Base-by-base conservation (phyloP, 2,888 invertebrate species). In the Standfussiana lucernea region DNA sequence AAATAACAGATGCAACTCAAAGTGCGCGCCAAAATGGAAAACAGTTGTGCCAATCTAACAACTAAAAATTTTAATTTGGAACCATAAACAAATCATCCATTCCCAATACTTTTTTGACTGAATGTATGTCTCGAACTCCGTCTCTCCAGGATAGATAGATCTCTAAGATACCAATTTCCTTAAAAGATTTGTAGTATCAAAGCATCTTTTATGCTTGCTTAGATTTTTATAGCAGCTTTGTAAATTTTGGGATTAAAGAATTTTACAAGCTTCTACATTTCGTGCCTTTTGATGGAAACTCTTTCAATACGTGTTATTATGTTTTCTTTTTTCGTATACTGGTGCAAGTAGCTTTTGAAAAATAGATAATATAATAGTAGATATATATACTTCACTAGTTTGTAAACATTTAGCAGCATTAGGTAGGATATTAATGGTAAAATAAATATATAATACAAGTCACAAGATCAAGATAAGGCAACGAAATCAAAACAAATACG, bases 131-230 rank as follows among this genome's bases (percentile, higher is more conserved):
- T 61, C 32, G 11, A 61, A 61, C 10, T 61, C 15, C n/a, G n/a
- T n/a, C n/a, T n/a, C n/a, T n/a, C n/a, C n/a, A n/a, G n/a, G n/a
- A n/a, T n/a, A n/a, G n/a, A n/a, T n/a, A n/a, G n/a, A n/a, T n/a
- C n/a, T n/a, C n/a, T n/a, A n/a, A n/a, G 37, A 64, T 47, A 59
- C 32, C 40, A 69, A 69, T 64, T 47, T 47, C 42, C 56, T 62
- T 76, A 59, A 77, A 59, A 59, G 15, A 78, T 77, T 65, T 70
- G 24, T 47, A 18, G 47, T 59, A 71, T 65, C 28, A 77, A 71
- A 78, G 40, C 1, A 42, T 42, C 15, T 42, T 59, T 59, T 50
- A 35, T 35, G 47, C 35, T 71, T 47, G 53, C 32, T 68, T 32
- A 21, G 53, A 45, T 37, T 24, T 32, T 28, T 24, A 42, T 37